Evolutionary conservation across 1,140 invertebrate species (phyloP).

Genomic region (Andricus grossulariae): DNA sequence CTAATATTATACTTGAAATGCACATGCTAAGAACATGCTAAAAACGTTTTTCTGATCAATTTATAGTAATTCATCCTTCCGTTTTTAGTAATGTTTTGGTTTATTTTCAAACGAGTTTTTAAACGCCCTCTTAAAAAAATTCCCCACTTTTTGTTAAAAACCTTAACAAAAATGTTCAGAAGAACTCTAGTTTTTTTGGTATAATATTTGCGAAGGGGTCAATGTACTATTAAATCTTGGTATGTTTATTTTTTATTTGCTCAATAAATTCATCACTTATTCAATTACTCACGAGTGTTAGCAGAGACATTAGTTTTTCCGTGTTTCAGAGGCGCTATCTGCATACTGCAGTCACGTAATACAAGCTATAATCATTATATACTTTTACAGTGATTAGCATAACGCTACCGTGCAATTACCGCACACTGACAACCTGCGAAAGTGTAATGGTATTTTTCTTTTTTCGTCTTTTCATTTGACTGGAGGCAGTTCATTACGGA

Average conservation of each 20-base stretch:
- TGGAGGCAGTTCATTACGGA: conserved; percentile 12
- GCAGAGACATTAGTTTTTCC: conserved; percentile 7
- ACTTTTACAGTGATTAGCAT: conserved; percentile 29
- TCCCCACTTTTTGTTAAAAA: too few relatives aligned
- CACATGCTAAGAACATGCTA: too few relatives aligned
- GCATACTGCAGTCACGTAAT: neutral
- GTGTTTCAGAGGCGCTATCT: conserved; percentile 10
- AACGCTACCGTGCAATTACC: conserved; percentile 18
- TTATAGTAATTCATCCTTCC: too few relatives aligned
- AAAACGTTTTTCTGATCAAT: too few relatives aligned
- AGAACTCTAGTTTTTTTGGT: too few relatives aligned
- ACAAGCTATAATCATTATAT: conserved; percentile 14
- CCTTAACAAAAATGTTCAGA: too few relatives aligned
- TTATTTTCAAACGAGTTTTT: too few relatives aligned
- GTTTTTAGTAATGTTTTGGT: too few relatives aligned
- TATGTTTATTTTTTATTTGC: neutral
- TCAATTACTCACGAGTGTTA: neutral
- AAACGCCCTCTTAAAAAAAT: too few relatives aligned
- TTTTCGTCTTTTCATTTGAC: neutral
- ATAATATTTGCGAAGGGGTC: too few relatives aligned
- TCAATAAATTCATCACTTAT: conserved; percentile 4
- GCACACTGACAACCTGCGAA: neutral
- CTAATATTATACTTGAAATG: too few relatives aligned
- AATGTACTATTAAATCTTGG: too few relatives aligned
- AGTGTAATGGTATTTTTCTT: neutral